Evolutionary conservation across 1,140 invertebrate genomes (phyloP).

Genomic region (Stenopsyche tienmushanensis): DNA sequence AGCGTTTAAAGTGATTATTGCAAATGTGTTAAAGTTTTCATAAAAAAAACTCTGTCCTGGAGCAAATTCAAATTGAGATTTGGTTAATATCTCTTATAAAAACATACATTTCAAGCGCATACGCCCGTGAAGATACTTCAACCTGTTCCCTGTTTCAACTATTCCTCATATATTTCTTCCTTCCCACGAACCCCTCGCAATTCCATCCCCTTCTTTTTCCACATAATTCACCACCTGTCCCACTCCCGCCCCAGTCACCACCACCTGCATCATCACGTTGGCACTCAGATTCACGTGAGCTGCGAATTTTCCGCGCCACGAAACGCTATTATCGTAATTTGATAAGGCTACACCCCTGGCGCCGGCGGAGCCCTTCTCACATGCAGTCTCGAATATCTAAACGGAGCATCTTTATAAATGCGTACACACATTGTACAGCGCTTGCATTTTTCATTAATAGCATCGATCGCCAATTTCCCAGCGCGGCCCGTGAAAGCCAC

Average conservation of each 20-base stretch:
- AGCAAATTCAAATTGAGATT: too few relatives aligned
- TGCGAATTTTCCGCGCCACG: conserved; percentile 40
- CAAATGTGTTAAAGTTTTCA: too few relatives aligned
- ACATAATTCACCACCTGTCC: neutral
- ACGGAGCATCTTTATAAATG: neutral
- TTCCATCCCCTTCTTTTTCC: neutral
- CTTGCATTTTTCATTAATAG: too few relatives aligned
- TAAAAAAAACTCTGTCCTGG: too few relatives aligned
- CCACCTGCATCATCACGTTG: conserved; percentile 26
- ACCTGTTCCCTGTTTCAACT: too few relatives aligned
- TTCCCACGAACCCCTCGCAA: neutral
- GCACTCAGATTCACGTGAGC: conserved; percentile 29
- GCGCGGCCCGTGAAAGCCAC: conserved; percentile 2
- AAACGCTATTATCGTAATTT: conserved; percentile 43
- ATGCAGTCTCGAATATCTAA: neutral
- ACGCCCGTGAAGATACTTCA: too few relatives aligned
- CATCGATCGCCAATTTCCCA: too few relatives aligned
- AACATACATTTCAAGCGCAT: too few relatives aligned
- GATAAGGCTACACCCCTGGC: conserved; percentile 36
- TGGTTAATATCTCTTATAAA: too few relatives aligned
- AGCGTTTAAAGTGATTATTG: too few relatives aligned
- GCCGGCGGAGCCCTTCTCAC: neutral
- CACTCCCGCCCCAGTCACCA: neutral
- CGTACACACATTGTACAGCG: neutral
- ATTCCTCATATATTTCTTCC: conserved; percentile 4